Percentiles rank a stretch among this genome's conserved stretches.
Conservation (phyloP, 2,113 vertebrate genomes). For the Hystrix brachyura region DNA sequence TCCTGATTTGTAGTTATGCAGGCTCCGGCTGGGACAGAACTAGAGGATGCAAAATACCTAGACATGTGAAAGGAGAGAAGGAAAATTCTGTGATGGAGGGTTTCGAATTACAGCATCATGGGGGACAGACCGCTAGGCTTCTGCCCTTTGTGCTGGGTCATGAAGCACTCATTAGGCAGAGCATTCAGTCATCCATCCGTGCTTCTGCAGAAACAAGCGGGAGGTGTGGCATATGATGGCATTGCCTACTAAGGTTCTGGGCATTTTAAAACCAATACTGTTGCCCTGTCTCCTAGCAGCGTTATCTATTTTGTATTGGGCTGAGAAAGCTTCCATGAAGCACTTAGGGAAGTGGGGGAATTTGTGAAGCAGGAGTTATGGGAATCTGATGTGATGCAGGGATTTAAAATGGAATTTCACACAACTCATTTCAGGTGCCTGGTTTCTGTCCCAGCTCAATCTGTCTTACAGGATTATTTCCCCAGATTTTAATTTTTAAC, state of each 20-base stretch:
- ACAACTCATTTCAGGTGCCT: not conserved
- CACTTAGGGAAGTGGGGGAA: not conserved
- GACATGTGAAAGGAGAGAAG: not conserved
- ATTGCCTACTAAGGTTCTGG: no score
- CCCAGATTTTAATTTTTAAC: slow-evolving; percentile 14
- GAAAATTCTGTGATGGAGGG: not conserved
- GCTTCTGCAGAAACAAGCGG: not conserved
- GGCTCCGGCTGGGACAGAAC: not conserved
- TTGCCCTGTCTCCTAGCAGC: not conserved
- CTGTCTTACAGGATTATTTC: not conserved
- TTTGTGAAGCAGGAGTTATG: not conserved
- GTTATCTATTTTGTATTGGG: not conserved
- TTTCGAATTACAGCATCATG: not conserved
- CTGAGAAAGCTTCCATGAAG: not conserved
- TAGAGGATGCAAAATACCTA: not conserved
- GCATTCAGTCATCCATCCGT: not conserved
- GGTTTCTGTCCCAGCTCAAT: not conserved
- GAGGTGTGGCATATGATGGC: rapidly evolving
- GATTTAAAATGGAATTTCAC: not conserved
- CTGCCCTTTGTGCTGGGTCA: not conserved
- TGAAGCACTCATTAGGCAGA: not conserved
- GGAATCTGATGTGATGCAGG: not conserved
- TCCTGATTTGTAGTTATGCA: not conserved
- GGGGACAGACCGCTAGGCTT: not conserved
- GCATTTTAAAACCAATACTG: not conserved